These are phyloP conservation scores for Acanthornis magna DNA, from an alignment of 2,797 vertebrate genomes.

Conservation along the genomic window DNA sequence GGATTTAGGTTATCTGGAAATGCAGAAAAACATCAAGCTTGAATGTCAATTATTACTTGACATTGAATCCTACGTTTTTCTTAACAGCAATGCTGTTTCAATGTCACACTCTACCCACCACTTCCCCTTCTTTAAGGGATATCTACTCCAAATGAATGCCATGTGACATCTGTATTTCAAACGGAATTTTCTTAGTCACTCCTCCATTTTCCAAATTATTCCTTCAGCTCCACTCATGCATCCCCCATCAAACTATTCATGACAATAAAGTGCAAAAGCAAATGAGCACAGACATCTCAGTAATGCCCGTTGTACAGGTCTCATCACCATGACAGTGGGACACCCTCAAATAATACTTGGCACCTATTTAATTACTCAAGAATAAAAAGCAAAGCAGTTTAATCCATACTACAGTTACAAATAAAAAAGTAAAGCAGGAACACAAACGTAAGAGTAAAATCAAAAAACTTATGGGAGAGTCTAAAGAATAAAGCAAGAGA, in stretches of 20 bases:
- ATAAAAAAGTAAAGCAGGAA: neutral
- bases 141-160: neutral
- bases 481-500: neutral
- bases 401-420: neutral
- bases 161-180: neutral
- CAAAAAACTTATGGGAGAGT: neutral
- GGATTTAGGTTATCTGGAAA: slow-evolving; percentile 87
- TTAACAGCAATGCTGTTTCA: neutral
- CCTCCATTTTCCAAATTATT: neutral
- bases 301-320: neutral
- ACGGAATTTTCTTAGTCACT: neutral
- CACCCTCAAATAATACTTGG: neutral
- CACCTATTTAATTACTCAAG: neutral
- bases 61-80: neutral
- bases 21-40: neutral
- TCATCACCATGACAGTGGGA: neutral
- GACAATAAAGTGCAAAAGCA: neutral
- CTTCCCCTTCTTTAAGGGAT: neutral
- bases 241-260: neutral
- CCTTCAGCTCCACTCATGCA: neutral
- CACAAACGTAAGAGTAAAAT: neutral
- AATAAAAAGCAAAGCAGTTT: neutral
- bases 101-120: neutral
- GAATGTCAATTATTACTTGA: neutral
- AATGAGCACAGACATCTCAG: neutral